Base-by-base conservation (phyloP, 2,113 vertebrate species). In the Empidonax alnorum region DNA sequence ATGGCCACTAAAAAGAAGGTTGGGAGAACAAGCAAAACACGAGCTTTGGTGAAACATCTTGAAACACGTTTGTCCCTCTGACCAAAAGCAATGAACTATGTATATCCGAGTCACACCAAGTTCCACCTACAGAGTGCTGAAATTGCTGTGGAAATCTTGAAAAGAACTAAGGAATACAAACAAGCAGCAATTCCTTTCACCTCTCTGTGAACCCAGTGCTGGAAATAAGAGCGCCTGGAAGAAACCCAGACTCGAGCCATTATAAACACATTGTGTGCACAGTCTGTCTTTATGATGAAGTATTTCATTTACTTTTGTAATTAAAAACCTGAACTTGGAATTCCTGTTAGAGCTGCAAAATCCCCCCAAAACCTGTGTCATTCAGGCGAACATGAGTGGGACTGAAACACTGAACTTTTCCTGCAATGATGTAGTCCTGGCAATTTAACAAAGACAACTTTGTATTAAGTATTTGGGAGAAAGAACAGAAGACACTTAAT, bases 211-310 rank as follows among this genome's bases (percentile, higher is more conserved):
- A 90, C 35, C 5, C 76, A 72, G 23, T 18, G 52, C 50, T 91
- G 58, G 46, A 95, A 93, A 21, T 76, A 82, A 87, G 73, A 89
- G 25, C 16, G 53, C 31, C 53, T 94, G 80, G 84, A 94, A 68
- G 71, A 90, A 94, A 69, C 37, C 46, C 71, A 84, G 41, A 41
- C 31, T 42, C 8, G 3, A 82, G 67, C 46, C 44, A 68, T 33
- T 89, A 79, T 20, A 92, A 95, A 89, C 13, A 78, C 25, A 49
- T 0, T 37, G 49, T 35, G 14, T 10, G 31, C 69, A 65, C 12
- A 84, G 47, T 9, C 61, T n/a, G 15, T 71, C 93, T 82, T 94
- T 49, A 79, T 33, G 47, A 86, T 23, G 31, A 91, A 90, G 74
- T 37, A 82, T 68, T 93, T 94, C 0, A 68, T 79, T 87, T 89